Evolutionary conservation across 2,888 invertebrate genomes (phyloP), one percentile per base, ranked within the genome.

Genomic region (Hydropsyche betteni): DNA sequence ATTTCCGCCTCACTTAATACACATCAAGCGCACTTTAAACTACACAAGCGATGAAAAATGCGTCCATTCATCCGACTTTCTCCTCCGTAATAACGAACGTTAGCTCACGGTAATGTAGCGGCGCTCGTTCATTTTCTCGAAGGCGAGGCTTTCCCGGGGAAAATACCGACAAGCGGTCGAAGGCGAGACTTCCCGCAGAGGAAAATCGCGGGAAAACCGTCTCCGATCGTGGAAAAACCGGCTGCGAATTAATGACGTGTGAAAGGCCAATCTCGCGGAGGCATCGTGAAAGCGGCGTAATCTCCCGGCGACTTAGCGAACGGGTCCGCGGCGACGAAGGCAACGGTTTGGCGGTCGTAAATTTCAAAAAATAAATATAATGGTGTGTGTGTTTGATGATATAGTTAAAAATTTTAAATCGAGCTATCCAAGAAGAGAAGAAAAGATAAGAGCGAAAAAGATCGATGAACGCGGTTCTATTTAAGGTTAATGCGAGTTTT

Each of bases 201-300:
- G 24, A 24, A 44, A 44, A 44, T 44, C 44, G 44, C 44, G 10
- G 6, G 7, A 44, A 44, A 8, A 44, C 10, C 6, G 44, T 8
- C 6, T 44, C 44, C 10, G 44, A 44, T 44, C 44, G 44, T 44
- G 44, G 24, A 14, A 58, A 14, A 58, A 36, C 36, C 6, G 64
- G 34, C 36, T 7, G 33, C 34, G 64, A 64, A 64, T 64, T 64
- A 64, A 64, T 64, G 64, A 64, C 36, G 64, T 64, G 64, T 64
- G 64, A 64, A 34, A 10, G 36, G 44, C 44, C 8, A 64, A 64
- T 64, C 64, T 64, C 64, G 64, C 33, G 36, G 7, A 64, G 34
- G 64, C 36, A 36, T 34, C 34, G 64, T 0, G 10, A 64, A 64
- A 64, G 64, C 34, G 0, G 8, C 55, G 55, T 55, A 55, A 55